Percentiles rank a stretch among this genome's conserved stretches.
Conservation (phyloP, 2,113 vertebrate species). For the Panurus biarmicus region DNA sequence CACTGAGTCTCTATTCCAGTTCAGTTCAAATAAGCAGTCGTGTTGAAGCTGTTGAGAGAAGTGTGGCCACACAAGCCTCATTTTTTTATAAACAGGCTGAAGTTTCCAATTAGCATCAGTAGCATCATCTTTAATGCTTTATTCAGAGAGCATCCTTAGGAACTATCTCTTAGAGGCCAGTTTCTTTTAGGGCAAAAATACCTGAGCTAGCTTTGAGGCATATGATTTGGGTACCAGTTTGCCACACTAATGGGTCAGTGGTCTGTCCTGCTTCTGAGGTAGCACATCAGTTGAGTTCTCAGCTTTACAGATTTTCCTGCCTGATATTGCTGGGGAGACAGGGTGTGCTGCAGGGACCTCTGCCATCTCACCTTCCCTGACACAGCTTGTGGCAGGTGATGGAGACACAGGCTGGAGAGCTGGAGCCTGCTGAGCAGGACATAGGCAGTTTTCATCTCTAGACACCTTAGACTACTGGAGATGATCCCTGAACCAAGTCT, state of each 20-base stretch:
- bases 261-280: not conserved
- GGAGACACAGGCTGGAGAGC: not conserved
- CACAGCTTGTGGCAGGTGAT: not conserved
- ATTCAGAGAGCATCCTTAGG: not conserved
- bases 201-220: not conserved
- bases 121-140: not conserved
- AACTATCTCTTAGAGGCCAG: not conserved
- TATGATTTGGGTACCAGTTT: not conserved
- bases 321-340: not conserved
- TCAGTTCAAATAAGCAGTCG: not conserved
- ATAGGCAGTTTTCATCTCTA: not conserved
- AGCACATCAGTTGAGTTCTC: not conserved
- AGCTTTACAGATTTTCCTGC: not conserved
- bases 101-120: not conserved
- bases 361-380: not conserved
- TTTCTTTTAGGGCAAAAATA: not conserved
- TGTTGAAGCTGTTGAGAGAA: not conserved
- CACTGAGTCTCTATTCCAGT: not conserved
- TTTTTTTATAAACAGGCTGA: not conserved
- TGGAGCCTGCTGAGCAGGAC: not conserved
- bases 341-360: not conserved
- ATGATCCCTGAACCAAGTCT: not conserved
- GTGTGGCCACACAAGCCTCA: not conserved
- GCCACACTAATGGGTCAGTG: not conserved
- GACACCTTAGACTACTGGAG: not conserved